phyloP scores from a whole-genome alignment of 2,797 vertebrate genomes.

The Pteronotus mesoamericanus region DNA sequence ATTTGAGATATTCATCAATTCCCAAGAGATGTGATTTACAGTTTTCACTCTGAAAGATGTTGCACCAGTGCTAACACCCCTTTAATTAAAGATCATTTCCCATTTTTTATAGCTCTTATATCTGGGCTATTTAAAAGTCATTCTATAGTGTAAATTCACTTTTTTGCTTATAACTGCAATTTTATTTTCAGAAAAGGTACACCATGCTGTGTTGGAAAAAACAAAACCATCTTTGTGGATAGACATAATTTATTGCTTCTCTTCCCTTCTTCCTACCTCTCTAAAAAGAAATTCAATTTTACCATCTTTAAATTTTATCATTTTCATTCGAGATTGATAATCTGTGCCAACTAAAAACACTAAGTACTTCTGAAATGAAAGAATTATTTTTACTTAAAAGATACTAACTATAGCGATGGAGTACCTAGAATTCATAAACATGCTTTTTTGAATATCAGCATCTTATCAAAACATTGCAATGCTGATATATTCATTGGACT shows the following conservation, averaged over 20 bases:
- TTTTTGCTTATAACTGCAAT: slow-evolving; percentile 19
- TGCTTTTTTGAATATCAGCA: slow-evolving; percentile 61
- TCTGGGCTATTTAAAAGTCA: background rate
- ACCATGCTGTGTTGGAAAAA: background rate
- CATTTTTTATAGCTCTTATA: background rate
- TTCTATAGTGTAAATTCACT: slow-evolving; percentile 11
- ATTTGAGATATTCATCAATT: slow-evolving; percentile 53
- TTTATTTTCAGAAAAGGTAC: slow-evolving; percentile 36
- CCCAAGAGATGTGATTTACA: slow-evolving; percentile 47
- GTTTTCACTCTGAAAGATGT: slow-evolving; percentile 44
- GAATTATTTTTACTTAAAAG: slow-evolving; percentile 54
- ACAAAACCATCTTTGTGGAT: background rate
- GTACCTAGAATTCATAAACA: slow-evolving; percentile 55
- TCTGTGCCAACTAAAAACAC: slow-evolving; percentile 14
- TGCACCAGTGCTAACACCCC: background rate
- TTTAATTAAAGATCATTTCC: slow-evolving; percentile 53
- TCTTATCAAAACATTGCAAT: slow-evolving; percentile 69
- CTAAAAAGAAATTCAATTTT: slow-evolving; percentile 31
- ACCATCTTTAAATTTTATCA: slow-evolving; percentile 26
- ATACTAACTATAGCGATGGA: background rate
- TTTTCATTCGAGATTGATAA: slow-evolving; percentile 29
- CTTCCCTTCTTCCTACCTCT: background rate
- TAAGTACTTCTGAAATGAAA: slow-evolving; percentile 19
- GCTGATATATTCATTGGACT: slow-evolving; percentile 54
- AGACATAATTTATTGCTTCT: background rate